Evolutionary conservation across 2,888 invertebrate genomes (phyloP).

Genomic region (Ennomos fuscantarius): DNA sequence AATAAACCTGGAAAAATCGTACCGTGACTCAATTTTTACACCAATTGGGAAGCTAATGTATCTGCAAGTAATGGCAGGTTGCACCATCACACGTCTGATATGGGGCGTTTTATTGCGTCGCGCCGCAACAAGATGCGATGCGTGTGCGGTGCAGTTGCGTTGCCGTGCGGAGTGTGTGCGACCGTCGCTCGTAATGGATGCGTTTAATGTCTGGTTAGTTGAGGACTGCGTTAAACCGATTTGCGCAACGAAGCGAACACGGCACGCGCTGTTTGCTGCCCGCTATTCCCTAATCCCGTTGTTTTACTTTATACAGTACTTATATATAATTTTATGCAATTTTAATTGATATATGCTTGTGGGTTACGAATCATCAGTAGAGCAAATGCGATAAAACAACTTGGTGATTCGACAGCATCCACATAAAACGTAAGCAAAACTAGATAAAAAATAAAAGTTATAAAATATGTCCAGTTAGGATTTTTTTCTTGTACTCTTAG

Average conservation of each 20-base stretch:
- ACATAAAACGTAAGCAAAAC: no score
- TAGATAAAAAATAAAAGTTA: no score
- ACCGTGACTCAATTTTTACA: conserved; percentile 15
- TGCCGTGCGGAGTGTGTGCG: conserved; percentile 35
- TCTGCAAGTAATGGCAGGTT: conserved; percentile 26
- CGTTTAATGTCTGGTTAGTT: conserved; percentile 71
- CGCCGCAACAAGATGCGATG: conserved; percentile 31
- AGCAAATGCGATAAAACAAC: neutral
- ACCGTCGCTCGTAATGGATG: conserved; percentile 65
- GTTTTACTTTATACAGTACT: conserved; percentile 34
- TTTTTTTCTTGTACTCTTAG: no score
- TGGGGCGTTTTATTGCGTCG: conserved; percentile 30
- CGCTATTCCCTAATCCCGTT: conserved; percentile 70
- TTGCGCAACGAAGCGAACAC: conserved; percentile 70
- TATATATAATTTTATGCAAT: neutral
- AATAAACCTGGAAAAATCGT: neutral
- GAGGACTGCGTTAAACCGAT: conserved; percentile 71
- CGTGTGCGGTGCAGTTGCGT: conserved; percentile 33
- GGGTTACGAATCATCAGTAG: neutral
- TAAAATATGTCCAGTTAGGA: no score
- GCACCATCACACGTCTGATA: conserved; percentile 36
- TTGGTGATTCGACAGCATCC: no score
- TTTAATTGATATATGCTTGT: neutral
- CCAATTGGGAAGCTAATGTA: conserved; percentile 11
- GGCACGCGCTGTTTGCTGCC: conserved; percentile 58